These are phyloP conservation scores for Dipus sagitta DNA, from an alignment of 2,797 vertebrate genomes.

Conservation along the genomic window DNA sequence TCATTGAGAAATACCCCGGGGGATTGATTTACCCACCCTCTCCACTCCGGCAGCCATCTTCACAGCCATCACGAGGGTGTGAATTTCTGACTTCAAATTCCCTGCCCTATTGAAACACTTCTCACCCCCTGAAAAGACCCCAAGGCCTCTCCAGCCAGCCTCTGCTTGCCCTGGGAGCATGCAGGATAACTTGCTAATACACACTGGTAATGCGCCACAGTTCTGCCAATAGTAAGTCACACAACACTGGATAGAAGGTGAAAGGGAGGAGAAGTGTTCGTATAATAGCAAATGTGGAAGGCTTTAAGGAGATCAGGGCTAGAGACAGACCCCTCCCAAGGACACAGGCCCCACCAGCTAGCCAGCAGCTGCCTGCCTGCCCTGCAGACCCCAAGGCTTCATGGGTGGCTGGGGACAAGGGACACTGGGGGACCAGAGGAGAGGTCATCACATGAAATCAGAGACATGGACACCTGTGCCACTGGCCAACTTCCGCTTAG, in stretches of 20 bases:
- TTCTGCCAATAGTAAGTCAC: neutral
- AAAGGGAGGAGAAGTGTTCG: neutral
- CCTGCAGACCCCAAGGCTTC: neutral
- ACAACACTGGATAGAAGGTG: neutral
- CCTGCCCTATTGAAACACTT: neutral
- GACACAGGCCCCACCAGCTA: rapidly evolving
- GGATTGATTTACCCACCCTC: neutral
- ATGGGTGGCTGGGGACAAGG: neutral
- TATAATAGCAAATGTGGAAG: neutral
- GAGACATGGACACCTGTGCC: neutral
- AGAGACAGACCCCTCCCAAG: neutral
- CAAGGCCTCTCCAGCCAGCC: rapidly evolving
- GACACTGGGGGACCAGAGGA: neutral
- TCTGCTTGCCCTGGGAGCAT: rapidly evolving
- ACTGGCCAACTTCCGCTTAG: rapidly evolving
- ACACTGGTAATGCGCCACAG: rapidly evolving
- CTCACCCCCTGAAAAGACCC: neutral
- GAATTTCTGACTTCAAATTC: neutral
- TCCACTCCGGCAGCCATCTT: rapidly evolving
- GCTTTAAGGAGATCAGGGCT: neutral
- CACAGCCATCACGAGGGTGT: neutral
- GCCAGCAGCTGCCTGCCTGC: neutral
- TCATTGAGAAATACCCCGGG: neutral
- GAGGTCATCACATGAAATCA: neutral
- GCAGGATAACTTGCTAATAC: too few species aligned